Evolutionary conservation across 2,888 invertebrate species (phyloP).

Genomic region (Ferdinandea cuprea): DNA sequence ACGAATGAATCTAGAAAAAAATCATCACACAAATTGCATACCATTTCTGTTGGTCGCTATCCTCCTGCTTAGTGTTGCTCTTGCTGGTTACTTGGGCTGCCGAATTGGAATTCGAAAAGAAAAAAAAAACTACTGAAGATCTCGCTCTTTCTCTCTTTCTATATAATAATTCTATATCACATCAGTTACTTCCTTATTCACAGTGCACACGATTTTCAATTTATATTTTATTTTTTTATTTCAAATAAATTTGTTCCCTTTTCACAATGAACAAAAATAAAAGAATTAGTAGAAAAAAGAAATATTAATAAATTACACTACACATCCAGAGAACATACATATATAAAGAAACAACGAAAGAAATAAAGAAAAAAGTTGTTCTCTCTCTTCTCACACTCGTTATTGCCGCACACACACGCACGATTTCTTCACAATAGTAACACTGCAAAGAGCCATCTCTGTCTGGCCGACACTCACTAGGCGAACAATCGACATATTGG

Average conservation of each 20-base stretch:
- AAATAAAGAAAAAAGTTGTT: constrained; percentile 55
- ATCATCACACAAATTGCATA: constrained; percentile 53
- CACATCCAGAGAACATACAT: constrained; percentile 51
- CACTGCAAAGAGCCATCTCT: constrained; percentile 49
- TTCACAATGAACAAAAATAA: constrained; percentile 35
- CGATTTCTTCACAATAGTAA: constrained; percentile 15
- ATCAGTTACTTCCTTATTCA: constrained; percentile 53
- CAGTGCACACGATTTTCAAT: constrained; percentile 39
- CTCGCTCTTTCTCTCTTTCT: constrained; percentile 36
- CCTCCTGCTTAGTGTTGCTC: constrained; percentile 34
- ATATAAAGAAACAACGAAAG: constrained; percentile 55
- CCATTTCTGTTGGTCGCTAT: constrained; percentile 66
- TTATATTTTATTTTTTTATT: constrained; percentile 32
- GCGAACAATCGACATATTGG: constrained; percentile 23
- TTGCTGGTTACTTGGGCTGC: constrained; percentile 20
- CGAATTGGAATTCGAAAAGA: constrained; percentile 52
- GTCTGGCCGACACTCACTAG: constrained; percentile 32
- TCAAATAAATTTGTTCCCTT: constrained; percentile 57
- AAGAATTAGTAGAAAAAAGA: constrained; percentile 42
- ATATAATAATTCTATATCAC: constrained; percentile 60
- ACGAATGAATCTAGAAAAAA: constrained; percentile 12
- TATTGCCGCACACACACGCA: constrained; percentile 31
- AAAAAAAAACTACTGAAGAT: constrained; percentile 31
- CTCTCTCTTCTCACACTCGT: constrained; percentile 39
- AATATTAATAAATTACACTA: constrained; percentile 67